A percentile compares a stretch with the other conserved stretches of the same genome.
These are phyloP conservation scores for Mastigias papua DNA, from an alignment of 30 jellyfish, hydroid and myxozoan species.

Conservation along the genomic window DNA sequence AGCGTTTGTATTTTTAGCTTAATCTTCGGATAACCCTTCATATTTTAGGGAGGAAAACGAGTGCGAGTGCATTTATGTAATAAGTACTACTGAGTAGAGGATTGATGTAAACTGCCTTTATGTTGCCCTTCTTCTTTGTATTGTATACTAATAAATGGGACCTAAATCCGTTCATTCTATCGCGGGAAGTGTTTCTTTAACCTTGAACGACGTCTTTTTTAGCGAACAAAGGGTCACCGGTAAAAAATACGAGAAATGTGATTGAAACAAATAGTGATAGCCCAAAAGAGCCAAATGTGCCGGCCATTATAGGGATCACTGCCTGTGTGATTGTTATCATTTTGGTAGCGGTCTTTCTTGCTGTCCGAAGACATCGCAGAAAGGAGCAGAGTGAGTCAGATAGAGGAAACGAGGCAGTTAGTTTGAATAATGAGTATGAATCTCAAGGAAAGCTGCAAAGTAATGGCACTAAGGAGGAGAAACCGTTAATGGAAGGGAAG, in stretches of 20 bases:
- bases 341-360: conserved; percentile 82
- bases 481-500: conserved; percentile 48
- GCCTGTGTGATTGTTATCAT: conserved; percentile 81
- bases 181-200: no score
- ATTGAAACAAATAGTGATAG: not conserved
- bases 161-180: no score
- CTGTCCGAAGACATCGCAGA: conserved; percentile 76
- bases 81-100: no score
- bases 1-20: no score
- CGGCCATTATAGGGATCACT: conserved; percentile 83
- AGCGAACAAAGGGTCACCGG: not conserved
- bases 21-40: no score
- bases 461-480: conserved; percentile 55
- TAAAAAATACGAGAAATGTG: conserved; percentile 6
- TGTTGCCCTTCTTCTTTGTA: no score
- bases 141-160: no score
- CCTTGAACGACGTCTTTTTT: not conserved
- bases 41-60: no score
- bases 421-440: conserved; percentile 58
- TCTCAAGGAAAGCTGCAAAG: conserved; percentile 42
- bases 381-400: conserved; percentile 44
- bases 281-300: conserved; percentile 71
- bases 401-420: conserved; percentile 64
- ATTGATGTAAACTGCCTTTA: no score
- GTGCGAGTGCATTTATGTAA: no score